Evolutionary conservation across 1,140 invertebrate species (phyloP).

Genomic region (Archegozetes longisetosus): DNA sequence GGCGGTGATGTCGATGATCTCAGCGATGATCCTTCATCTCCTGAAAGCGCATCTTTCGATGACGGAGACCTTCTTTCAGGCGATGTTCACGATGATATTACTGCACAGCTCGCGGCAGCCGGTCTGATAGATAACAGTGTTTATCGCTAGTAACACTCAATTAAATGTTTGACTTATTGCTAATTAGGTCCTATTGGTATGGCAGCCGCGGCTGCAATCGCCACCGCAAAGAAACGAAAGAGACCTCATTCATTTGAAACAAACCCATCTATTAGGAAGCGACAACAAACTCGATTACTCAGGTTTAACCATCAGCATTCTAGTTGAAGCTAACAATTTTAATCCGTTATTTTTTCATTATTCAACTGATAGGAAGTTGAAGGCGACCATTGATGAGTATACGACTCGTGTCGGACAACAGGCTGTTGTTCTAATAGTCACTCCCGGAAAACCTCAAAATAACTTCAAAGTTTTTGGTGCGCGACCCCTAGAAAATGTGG

Average conservation of each 20-base stretch:
- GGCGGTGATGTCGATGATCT: slow-evolving; percentile 23
- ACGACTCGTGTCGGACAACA: slow-evolving; percentile 93
- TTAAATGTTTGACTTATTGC: slow-evolving; percentile 3
- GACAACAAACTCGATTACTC: slow-evolving; percentile 84
- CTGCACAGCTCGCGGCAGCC: slow-evolving; percentile 82
- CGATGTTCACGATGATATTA: slow-evolving; percentile 69
- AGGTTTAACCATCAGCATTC: slow-evolving; percentile 53
- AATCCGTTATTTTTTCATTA: not conserved
- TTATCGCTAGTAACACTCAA: not conserved
- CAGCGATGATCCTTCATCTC: slow-evolving; percentile 30
- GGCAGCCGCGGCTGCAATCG: slow-evolving; percentile 88
- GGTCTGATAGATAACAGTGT: slow-evolving; percentile 40
- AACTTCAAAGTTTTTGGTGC: slow-evolving; percentile 90
- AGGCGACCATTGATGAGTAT: slow-evolving; percentile 79
- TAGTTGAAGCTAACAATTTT: not conserved
- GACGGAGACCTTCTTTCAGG: slow-evolving; percentile 30
- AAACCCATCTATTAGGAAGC: slow-evolving; percentile 86
- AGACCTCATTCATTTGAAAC: slow-evolving; percentile 92
- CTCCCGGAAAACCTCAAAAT: slow-evolving; percentile 87
- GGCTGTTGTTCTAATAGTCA: slow-evolving; percentile 84
- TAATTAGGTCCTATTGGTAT: slow-evolving; percentile 73
- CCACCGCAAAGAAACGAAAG: slow-evolving; percentile 86
- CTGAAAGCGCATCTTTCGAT: slow-evolving; percentile 32
- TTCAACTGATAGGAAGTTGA: slow-evolving; percentile 48
- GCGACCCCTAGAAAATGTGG: slow-evolving; percentile 88